phyloP scores from a whole-genome alignment of 2,113 vertebrate species.

The Phaethornis superciliosus region DNA sequence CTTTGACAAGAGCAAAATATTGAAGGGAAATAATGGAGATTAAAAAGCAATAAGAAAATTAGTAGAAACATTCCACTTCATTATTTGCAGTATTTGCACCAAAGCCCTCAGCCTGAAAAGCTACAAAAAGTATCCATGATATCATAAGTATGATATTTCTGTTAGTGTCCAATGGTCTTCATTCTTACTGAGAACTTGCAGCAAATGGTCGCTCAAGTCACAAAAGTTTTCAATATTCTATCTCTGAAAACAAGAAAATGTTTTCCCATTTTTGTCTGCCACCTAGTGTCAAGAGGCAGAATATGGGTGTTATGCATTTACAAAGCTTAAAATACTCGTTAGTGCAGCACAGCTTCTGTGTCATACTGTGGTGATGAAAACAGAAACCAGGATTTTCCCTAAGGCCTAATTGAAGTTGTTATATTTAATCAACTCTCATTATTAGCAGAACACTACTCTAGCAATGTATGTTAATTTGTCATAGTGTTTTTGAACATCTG shows the following conservation, averaged over 20 bases:
- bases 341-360: background rate
- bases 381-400: background rate
- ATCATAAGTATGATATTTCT: background rate
- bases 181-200: background rate
- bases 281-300: slow-evolving; percentile 63
- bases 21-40: background rate
- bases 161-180: background rate
- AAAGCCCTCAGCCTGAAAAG: background rate
- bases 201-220: background rate
- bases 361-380: background rate
- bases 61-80: background rate
- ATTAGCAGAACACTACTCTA: background rate
- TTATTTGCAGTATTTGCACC: background rate
- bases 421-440: background rate
- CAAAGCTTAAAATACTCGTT: background rate
- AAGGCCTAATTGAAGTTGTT: background rate
- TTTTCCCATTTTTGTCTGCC: slow-evolving; percentile 67
- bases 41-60: background rate
- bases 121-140: background rate
- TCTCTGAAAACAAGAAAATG: background rate
- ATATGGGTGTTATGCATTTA: background rate
- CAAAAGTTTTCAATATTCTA: background rate
- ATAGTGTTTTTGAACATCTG: background rate
- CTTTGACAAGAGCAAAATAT: background rate
- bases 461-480: background rate